Conservation (phyloP, 1,140 invertebrate genomes). For the Brachionus rubens region DNA sequence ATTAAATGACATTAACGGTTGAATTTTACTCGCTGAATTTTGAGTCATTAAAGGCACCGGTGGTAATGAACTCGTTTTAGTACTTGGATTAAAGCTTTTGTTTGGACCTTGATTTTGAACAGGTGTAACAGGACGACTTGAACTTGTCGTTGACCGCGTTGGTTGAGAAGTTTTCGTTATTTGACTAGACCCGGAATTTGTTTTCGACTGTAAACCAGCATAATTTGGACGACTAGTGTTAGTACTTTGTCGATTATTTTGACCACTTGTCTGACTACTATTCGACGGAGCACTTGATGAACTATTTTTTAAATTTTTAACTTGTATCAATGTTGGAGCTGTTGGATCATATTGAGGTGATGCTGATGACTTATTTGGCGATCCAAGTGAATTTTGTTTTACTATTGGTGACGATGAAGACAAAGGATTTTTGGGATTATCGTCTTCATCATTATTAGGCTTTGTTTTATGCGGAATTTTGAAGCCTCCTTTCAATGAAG, state of each 20-base stretch:
- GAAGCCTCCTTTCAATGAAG: not conserved
- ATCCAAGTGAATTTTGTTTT: not conserved
- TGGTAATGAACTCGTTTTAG: not conserved
- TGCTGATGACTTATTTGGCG: constrained; percentile 9
- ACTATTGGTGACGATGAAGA: not conserved
- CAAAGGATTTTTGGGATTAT: not conserved
- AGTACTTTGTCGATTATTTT: no score
- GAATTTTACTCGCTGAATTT: not conserved
- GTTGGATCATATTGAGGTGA: constrained; percentile 18
- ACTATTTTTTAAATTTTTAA: not conserved
- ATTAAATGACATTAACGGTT: constrained; percentile 16
- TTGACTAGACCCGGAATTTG: not conserved
- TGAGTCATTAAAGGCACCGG: not conserved
- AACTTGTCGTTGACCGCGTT: no score
- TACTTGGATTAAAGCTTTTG: not conserved
- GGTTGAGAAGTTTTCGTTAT: not conserved
- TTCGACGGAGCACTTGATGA: no score
- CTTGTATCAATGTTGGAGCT: not conserved
- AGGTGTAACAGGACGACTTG: not conserved
- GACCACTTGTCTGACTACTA: no score
- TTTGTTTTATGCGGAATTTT: constrained; percentile 40
- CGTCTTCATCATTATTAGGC: not conserved
- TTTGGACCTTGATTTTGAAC: not conserved
- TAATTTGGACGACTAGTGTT: not conserved
- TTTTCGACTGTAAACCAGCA: not conserved